phyloP scores from a whole-genome alignment of 2,113 vertebrate genomes.

The Recurvirostra avosetta region DNA sequence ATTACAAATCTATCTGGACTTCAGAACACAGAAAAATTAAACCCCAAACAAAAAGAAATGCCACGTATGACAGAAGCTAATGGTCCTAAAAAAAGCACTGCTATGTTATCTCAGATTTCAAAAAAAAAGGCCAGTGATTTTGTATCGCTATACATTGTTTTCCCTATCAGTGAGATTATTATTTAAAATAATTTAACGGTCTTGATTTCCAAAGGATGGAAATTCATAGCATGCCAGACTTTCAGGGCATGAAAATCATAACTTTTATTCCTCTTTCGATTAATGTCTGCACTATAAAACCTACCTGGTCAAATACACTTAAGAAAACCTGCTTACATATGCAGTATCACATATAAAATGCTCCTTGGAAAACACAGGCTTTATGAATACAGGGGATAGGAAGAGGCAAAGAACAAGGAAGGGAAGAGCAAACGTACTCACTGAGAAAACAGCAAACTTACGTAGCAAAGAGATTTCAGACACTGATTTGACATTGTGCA shows the following conservation, averaged over 20 bases:
- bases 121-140: neutral
- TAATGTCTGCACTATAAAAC: neutral
- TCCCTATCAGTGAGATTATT: neutral
- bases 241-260: neutral
- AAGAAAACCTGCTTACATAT: too few species aligned
- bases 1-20: neutral
- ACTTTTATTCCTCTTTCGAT: neutral
- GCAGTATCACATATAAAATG: neutral
- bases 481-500: neutral
- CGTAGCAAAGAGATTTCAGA: neutral
- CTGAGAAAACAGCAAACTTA: neutral
- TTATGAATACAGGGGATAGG: neutral
- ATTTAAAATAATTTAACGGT: neutral
- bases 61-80: neutral
- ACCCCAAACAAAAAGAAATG: neutral
- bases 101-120: neutral
- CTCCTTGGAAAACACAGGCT: neutral
- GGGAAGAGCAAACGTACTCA: neutral
- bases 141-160: neutral
- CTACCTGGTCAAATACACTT: neutral
- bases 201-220: neutral
- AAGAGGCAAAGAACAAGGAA: neutral
- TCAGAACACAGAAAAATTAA: neutral
- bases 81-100: neutral
- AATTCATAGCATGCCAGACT: neutral